Evolutionary conservation across 1,140 invertebrate species (phyloP).

Genomic region (Drosophila insularis): DNA sequence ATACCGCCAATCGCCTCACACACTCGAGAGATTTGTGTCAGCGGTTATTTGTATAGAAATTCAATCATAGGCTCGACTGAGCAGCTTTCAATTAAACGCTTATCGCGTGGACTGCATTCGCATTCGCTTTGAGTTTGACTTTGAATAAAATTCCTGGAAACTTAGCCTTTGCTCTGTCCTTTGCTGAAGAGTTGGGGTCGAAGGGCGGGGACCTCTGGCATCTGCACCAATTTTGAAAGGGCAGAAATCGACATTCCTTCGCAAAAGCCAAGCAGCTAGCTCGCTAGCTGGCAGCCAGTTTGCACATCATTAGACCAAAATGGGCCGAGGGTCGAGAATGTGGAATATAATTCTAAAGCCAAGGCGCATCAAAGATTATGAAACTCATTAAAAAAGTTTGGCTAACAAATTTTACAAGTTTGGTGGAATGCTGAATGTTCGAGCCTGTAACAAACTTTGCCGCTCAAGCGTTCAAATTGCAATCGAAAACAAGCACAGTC

Average conservation of each 20-base stretch:
- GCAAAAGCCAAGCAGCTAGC: slow-evolving; percentile 23
- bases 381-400: slow-evolving; percentile 78
- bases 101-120: slow-evolving; percentile 62
- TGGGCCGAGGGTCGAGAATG: slow-evolving; percentile 3
- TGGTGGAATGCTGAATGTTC: slow-evolving; percentile 31
- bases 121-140: slow-evolving; percentile 1
- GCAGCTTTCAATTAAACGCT: slow-evolving; percentile 74
- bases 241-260: slow-evolving; percentile 19
- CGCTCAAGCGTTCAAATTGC: slow-evolving; percentile 25
- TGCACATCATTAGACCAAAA: slow-evolving; percentile 49
- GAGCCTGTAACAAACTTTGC: slow-evolving; percentile 15
- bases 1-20: background rate
- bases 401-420: slow-evolving; percentile 51
- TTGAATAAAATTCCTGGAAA: slow-evolving; percentile 28
- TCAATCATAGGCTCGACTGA: slow-evolving; percentile 46
- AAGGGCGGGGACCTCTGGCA: background rate
- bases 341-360: slow-evolving; percentile 36
- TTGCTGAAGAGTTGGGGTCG: background rate
- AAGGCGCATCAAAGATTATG: slow-evolving; percentile 72
- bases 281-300: background rate
- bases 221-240: slow-evolving; percentile 47
- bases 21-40: slow-evolving; percentile 24
- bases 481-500: slow-evolving; percentile 22
- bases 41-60: slow-evolving; percentile 51
- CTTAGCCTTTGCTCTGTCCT: background rate